These are phyloP conservation scores for Pollimyrus isidori DNA, from an alignment of 2,113 vertebrate genomes.

Conservation along the genomic window DNA sequence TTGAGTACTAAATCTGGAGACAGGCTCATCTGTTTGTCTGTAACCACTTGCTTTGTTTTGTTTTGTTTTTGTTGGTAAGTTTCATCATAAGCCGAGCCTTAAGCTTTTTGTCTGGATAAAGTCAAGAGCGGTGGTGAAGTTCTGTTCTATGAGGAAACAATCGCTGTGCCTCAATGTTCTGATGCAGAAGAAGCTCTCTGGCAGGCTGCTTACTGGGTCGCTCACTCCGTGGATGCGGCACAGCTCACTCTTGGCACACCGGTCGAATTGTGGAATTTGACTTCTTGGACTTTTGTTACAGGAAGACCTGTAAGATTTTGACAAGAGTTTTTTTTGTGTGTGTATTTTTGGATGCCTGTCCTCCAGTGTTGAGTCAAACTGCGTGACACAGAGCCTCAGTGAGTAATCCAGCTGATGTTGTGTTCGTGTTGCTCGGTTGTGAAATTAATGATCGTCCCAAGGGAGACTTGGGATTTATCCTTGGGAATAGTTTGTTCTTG, in stretches of 20 bases:
- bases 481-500: conserved; percentile 14
- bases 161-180: background rate
- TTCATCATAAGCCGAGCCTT: background rate
- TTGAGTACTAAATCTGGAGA: background rate
- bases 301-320: conserved; percentile 12
- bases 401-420: conserved; percentile 12
- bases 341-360: conserved; percentile 2
- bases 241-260: background rate
- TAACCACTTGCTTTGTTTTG: background rate
- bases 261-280: background rate
- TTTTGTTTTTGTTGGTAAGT: too few relatives aligned
- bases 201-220: background rate
- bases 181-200: background rate
- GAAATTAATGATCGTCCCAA: background rate
- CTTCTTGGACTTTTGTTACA: background rate
- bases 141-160: conserved; percentile 6
- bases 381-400: conserved; percentile 8
- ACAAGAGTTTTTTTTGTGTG: background rate
- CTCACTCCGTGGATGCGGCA: background rate
- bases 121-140: background rate
- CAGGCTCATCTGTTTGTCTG: background rate
- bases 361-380: conserved; percentile 10
- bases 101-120: background rate
- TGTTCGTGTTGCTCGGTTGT: background rate
- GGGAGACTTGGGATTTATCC: background rate